Base-by-base conservation (phyloP, 2,888 invertebrate genomes). In the Cepaea hortensis region DNA sequence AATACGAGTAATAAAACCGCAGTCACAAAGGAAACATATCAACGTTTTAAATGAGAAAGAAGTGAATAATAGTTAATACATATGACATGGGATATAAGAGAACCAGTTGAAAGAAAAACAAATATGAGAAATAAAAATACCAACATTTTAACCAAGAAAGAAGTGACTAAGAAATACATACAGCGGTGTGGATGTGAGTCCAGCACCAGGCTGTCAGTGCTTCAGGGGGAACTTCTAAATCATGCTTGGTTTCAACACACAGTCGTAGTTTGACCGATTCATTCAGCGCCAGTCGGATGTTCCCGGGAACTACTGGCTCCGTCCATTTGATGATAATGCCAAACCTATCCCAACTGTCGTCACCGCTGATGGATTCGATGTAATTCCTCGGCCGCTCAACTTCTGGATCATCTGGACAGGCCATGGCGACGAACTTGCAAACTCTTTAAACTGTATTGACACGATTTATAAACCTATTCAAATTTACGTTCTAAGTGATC, bases 311-410 rank as follows among this genome's bases (percentile, higher is more conserved):
- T 50, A 73, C 46, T 0, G 87, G 87, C 20, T 72, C 81, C 3
- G 87, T 87, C 84, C 81, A 84, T 70, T 81, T 83, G 72, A 87
- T 87, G 7, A 81, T 73, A n/a, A 87, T 75, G 35, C 87, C 87
- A 73, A 48, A 70, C 11, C 15, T 65, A 3, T 87, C 81, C 87
- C 87, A 87, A 3, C 80, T 79, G 9, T 65, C 11, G 48, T 80
- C 80, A 0, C 80, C 73, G 48, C 84, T 80, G 72, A 81, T 61
- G 68, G 68, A 70, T 23, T 87, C 87, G 6, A 20, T 73, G 46
- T 80, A 84, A 46, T 81, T 70, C 11, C 75, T 55, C 4, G 87
- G 84, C 15, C 84, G 80, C 61, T 87, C 87, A 3, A 23, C 55
- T 46, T 84, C 87, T 9, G 70, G 70, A 13, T 79, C 79, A 9